Evolutionary conservation across 2,113 vertebrate species (phyloP).

Genomic region (Lamprologus speciosus): DNA sequence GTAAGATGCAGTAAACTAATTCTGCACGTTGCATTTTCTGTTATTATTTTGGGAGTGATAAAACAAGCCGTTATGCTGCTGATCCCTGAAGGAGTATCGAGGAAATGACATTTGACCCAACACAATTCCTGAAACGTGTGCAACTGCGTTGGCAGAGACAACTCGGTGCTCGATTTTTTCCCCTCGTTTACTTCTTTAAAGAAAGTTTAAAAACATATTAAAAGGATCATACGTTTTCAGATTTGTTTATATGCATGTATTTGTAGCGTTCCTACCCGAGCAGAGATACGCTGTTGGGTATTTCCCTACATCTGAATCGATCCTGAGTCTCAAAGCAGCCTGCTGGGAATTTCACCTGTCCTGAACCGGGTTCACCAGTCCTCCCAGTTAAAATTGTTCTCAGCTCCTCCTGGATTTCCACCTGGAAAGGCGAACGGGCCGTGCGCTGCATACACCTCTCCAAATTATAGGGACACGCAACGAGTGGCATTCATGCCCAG

Average conservation of each 20-base stretch:
- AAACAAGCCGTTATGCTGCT: background rate
- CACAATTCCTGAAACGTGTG: background rate
- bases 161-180: background rate
- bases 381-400: slow-evolving; percentile 58
- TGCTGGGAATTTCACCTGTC: slow-evolving; percentile 69
- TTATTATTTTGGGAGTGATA: background rate
- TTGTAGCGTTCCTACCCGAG: slow-evolving; percentile 24
- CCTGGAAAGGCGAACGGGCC: slow-evolving; percentile 62
- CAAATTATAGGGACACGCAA: slow-evolving; percentile 67
- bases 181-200: background rate
- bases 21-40: background rate
- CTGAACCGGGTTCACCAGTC: slow-evolving; percentile 65
- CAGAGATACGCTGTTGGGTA: background rate
- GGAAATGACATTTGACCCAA: slow-evolving; percentile 7
- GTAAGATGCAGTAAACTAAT: background rate
- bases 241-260: background rate
- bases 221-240: background rate
- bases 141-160: background rate
- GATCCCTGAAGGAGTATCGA: background rate
- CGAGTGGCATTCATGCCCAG: slow-evolving; percentile 66
- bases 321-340: slow-evolving; percentile 47
- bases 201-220: background rate
- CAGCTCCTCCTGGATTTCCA: slow-evolving; percentile 64
- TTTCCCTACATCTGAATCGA: slow-evolving; percentile 39
- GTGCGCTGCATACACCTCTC: slow-evolving; percentile 68